Percentiles rank a stretch among this genome's conserved stretches.
These are phyloP conservation scores for Lacanobia wlatinum DNA, from an alignment of 2,888 invertebrate genomes.

Conservation along the genomic window DNA sequence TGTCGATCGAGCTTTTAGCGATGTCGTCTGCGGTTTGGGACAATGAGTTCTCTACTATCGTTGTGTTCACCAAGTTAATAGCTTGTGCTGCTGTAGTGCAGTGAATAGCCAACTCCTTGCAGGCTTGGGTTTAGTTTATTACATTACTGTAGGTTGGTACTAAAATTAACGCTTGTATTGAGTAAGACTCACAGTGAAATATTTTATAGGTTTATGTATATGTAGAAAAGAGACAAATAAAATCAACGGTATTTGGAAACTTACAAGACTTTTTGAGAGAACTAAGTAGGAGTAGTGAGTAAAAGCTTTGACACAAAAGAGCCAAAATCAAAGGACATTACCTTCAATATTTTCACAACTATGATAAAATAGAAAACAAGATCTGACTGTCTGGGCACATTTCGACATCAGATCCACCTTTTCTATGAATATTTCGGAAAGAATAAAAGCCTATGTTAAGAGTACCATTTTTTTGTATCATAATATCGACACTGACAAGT, in stretches of 20 bases:
- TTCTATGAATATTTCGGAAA: conserved; percentile 3
- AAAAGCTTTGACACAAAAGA: background rate
- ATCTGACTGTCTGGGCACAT: background rate
- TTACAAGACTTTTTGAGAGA: background rate
- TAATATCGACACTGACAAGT: conserved; percentile 1
- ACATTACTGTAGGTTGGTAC: background rate
- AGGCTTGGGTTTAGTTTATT: background rate
- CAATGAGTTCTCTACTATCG: conserved; percentile 8
- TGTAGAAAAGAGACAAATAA: conserved; percentile 9
- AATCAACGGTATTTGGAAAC: background rate
- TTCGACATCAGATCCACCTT: background rate
- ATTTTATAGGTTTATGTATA: background rate
- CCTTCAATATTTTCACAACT: conserved; percentile 18
- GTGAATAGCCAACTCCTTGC: background rate
- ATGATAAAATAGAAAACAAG: background rate
- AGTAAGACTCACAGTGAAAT: background rate
- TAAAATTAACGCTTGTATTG: background rate
- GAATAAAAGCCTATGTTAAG: background rate
- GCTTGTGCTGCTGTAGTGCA: conserved; percentile 9
- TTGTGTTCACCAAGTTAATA: conserved; percentile 22
- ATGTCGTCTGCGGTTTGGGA: conserved; percentile 21
- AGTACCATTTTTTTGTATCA: background rate
- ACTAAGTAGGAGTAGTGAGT: too few species aligned
- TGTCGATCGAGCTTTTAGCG: conserved; percentile 19
- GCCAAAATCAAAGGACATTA: conserved; percentile 1